Evolutionary conservation across 2,888 invertebrate genomes (phyloP).

Genomic region (Euzophera pinguis): DNA sequence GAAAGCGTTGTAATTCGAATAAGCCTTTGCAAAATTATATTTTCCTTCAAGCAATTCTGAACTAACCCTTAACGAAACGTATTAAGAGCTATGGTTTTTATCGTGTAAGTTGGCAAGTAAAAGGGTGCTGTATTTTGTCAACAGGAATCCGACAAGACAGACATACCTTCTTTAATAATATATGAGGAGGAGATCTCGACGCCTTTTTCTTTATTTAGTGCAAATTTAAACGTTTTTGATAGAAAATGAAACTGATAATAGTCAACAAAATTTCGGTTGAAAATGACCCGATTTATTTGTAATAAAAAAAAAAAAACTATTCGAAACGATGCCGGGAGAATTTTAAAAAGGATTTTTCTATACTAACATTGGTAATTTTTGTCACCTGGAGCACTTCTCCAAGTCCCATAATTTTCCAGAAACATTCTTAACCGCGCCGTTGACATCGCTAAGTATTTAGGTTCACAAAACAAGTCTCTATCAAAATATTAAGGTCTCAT

Average conservation of each 20-base stretch:
- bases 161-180: conserved; percentile 46
- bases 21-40: conserved; percentile 30
- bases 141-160: conserved; percentile 35
- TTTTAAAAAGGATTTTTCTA: too few species aligned
- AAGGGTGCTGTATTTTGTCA: conserved; percentile 40
- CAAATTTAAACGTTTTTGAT: conserved; percentile 10
- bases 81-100: conserved; percentile 11
- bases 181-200: conserved; percentile 32
- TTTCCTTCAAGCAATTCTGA: conserved; percentile 12
- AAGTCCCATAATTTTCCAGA: too few species aligned
- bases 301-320: too few species aligned
- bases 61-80: conserved; percentile 16
- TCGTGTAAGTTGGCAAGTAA: conserved; percentile 17
- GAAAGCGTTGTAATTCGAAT: conserved; percentile 54
- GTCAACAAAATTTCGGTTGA: too few species aligned
- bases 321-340: too few species aligned
- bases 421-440: too few species aligned
- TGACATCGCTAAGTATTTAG: too few species aligned
- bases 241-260: not conserved
- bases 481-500: too few species aligned
- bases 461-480: too few species aligned
- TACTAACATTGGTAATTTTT: too few species aligned
- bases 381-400: too few species aligned
- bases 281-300: too few species aligned
- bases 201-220: conserved; percentile 31